Evolutionary conservation across 1,140 invertebrate species (phyloP), one percentile per base, ranked within the genome.

Genomic region (Megathymus violae): DNA sequence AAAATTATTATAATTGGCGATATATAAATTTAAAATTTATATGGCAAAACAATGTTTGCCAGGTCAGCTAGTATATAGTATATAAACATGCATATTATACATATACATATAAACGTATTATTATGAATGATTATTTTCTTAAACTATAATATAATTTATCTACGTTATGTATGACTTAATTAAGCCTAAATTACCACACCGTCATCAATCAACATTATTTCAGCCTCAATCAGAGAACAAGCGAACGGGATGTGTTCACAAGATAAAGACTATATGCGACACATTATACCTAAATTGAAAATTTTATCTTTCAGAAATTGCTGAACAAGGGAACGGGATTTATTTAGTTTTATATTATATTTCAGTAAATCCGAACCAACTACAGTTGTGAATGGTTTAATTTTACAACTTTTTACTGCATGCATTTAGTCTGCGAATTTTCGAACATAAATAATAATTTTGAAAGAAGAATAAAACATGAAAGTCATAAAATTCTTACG

Each of bases 181-280:
- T n/a, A n/a, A n/a, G n/a, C n/a, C n/a, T n/a, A n/a, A n/a, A n/a
- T n/a, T n/a, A n/a, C n/a, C n/a, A n/a, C n/a, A n/a, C n/a, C 4
- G 10, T 36, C 34, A 56, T 56, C 52, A 27, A 56, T 56, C 52
- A 56, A 54, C 5, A 40, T 56, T 56, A 56, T 44, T 44, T 56
- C 41, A 14, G 10, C 34, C 14, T 11, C 4, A 15, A 15, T 14
- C 4, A 2, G 22, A 19, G 15, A 44, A 56, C 38, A 44, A 16
- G 13, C 15, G 6, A 31, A 22, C 4, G 22, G 43, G 25, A 46
- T 58, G 40, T 25, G 27, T 43, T 6, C 27, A 9, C 13, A n/a
- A 17, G 25, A 46, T 58, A 56, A 58, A 25, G 36, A 19, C 41
- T 14, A 13, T 22, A 22, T 46, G 16, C 41, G 34, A 15, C 52